phyloP scores from a whole-genome alignment of 2,888 invertebrate genomes.

The Amphiduros pacificus region DNA sequence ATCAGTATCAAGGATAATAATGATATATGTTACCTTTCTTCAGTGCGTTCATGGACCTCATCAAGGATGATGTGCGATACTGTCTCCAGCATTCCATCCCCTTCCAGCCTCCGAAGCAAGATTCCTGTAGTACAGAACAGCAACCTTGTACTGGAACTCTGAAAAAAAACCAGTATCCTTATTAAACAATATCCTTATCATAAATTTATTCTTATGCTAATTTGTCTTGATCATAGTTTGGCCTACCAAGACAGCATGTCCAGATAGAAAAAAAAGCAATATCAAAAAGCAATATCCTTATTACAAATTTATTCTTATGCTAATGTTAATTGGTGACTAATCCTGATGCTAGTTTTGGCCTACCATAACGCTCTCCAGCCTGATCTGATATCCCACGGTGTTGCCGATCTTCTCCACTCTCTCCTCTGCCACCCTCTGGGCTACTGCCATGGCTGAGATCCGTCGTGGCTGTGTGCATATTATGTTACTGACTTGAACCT shows the following conservation, averaged over 20 bases:
- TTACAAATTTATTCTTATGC: too few species aligned
- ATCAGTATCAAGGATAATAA: background rate
- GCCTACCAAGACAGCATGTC: too few species aligned
- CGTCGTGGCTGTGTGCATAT: conserved; percentile 75
- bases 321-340: too few species aligned
- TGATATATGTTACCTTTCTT: conserved; percentile 44
- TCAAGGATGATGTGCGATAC: conserved; percentile 86
- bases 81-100: conserved; percentile 68
- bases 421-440: conserved; percentile 84
- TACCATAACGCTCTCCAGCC: conserved; percentile 69
- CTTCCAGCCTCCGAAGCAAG: conserved; percentile 77
- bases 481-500: conserved; percentile 43
- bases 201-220: too few species aligned
- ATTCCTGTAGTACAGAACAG: conserved; percentile 82
- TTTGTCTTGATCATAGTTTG: too few species aligned
- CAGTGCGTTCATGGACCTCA: conserved; percentile 84
- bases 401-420: conserved; percentile 69
- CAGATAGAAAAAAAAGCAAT: background rate
- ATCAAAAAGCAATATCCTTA: too few species aligned
- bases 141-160: conserved; percentile 60
- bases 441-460: conserved; percentile 85
- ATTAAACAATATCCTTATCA: too few species aligned
- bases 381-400: conserved; percentile 75
- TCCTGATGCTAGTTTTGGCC: too few species aligned
- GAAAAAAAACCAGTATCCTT: too few species aligned